Conservation (phyloP, 53 echinoderm and acorn worm species). For the Echinarachnius parma region DNA sequence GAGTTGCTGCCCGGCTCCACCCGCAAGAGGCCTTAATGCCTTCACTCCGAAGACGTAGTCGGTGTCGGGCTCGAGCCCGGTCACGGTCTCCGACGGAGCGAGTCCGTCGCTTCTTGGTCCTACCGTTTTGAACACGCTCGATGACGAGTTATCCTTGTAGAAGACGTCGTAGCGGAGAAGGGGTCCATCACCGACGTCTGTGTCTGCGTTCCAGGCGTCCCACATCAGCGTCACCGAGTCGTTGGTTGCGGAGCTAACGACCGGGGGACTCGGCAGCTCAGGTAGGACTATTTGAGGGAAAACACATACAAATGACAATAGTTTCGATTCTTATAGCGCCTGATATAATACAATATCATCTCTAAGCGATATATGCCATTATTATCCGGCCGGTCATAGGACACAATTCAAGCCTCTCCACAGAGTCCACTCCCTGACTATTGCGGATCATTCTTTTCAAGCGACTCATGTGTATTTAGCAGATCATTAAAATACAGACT, state of each 20-base stretch:
- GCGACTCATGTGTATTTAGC: too few species aligned
- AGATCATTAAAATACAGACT: too few species aligned
- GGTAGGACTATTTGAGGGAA: constrained; percentile 51
- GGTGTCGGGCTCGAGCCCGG: constrained; percentile 16
- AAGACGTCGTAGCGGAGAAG: constrained; percentile 6
- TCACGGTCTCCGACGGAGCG: constrained; percentile 24
- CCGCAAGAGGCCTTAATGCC: not conserved
- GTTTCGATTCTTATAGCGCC: too few species aligned
- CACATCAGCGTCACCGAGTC: constrained; percentile 38
- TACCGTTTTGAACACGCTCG: not conserved
- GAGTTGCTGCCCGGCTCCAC: not conserved
- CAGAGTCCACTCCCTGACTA: too few species aligned
- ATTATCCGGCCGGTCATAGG: too few species aligned
- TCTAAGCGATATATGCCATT: too few species aligned
- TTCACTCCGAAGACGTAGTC: constrained; percentile 23
- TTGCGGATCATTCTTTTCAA: too few species aligned
- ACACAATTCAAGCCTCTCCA: too few species aligned
- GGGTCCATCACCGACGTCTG: constrained; percentile 38
- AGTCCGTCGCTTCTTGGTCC: not conserved
- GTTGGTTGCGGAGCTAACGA: constrained; percentile 1
- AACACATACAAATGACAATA: too few species aligned
- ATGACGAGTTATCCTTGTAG: not conserved
- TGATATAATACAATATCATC: too few species aligned
- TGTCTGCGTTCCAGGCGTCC: constrained; percentile 54
- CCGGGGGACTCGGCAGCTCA: constrained; percentile 41